phyloP scores from a whole-genome alignment of 1,140 invertebrate genomes.

The Nephotettix cincticeps region DNA sequence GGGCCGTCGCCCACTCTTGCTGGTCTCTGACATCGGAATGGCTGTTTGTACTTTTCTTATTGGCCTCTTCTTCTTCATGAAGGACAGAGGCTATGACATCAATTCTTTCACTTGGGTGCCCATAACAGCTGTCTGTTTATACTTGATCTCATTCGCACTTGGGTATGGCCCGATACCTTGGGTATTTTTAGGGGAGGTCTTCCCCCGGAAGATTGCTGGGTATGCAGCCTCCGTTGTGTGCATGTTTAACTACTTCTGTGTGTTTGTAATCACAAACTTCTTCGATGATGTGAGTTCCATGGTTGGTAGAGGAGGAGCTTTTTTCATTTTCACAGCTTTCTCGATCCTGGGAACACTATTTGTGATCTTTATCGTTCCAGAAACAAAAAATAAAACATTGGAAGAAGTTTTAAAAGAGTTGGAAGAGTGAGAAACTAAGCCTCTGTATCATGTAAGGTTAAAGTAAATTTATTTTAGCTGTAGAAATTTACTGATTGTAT shows the following conservation, averaged over 20 bases:
- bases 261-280: constrained; percentile 78
- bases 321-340: constrained; percentile 77
- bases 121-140: constrained; percentile 67
- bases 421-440: constrained; percentile 38
- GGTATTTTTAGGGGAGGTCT: constrained; percentile 76
- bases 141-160: constrained; percentile 72
- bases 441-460: too few species aligned
- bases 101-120: constrained; percentile 66
- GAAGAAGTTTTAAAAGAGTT: constrained; percentile 77
- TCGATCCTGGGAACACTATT: constrained; percentile 70
- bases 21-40: constrained; percentile 63
- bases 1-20: constrained; percentile 68
- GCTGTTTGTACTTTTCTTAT: constrained; percentile 58
- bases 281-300: constrained; percentile 61
- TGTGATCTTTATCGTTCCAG: constrained; percentile 74
- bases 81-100: constrained; percentile 51
- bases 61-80: constrained; percentile 63
- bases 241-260: constrained; percentile 75
- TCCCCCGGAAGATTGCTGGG: constrained; percentile 72
- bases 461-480: too few species aligned
- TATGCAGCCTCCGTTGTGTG: constrained; percentile 71
- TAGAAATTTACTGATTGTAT: too few species aligned
- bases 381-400: constrained; percentile 86
- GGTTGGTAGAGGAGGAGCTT: constrained; percentile 64
- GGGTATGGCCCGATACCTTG: constrained; percentile 79